phyloP scores from a whole-genome alignment of 2,113 vertebrate genomes.

The Lophius piscatorius region DNA sequence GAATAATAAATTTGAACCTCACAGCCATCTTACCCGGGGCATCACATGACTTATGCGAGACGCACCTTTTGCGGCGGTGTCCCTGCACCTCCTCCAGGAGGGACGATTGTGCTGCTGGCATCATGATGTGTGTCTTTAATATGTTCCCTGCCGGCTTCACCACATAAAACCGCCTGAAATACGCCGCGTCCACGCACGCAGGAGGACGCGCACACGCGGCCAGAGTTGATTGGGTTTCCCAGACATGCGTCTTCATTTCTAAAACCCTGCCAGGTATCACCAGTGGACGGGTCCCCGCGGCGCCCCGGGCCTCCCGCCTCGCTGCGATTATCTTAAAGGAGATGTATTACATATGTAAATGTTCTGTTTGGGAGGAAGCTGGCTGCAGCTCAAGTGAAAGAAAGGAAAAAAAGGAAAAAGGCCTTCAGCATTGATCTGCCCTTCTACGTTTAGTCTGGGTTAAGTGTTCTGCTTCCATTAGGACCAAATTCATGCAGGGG shows the following conservation, averaged over 20 bases:
- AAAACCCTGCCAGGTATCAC: slow-evolving; percentile 36
- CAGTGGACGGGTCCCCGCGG: slow-evolving; percentile 45
- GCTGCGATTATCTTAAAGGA: slow-evolving; percentile 71
- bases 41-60: too few relatives aligned
- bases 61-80: too few relatives aligned
- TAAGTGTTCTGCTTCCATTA: slow-evolving; percentile 87
- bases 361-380: slow-evolving; percentile 46
- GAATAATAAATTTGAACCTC: too few relatives aligned
- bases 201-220: neutral
- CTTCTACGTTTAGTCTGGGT: slow-evolving; percentile 69
- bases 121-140: too few relatives aligned
- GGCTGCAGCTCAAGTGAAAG: slow-evolving; percentile 58
- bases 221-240: slow-evolving; percentile 27
- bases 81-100: too few relatives aligned
- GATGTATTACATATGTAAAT: slow-evolving; percentile 71
- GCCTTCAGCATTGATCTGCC: slow-evolving; percentile 84
- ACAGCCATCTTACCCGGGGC: too few relatives aligned
- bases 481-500: slow-evolving; percentile 89
- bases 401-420: too few relatives aligned
- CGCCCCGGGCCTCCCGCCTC: slow-evolving; percentile 49
- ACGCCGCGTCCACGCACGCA: slow-evolving; percentile 13
- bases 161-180: too few relatives aligned
- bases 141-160: too few relatives aligned
- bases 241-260: slow-evolving; percentile 66
- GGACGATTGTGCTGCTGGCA: too few relatives aligned